phyloP scores from a whole-genome alignment of 2,797 vertebrate species.

The Catostomus latipinnis region DNA sequence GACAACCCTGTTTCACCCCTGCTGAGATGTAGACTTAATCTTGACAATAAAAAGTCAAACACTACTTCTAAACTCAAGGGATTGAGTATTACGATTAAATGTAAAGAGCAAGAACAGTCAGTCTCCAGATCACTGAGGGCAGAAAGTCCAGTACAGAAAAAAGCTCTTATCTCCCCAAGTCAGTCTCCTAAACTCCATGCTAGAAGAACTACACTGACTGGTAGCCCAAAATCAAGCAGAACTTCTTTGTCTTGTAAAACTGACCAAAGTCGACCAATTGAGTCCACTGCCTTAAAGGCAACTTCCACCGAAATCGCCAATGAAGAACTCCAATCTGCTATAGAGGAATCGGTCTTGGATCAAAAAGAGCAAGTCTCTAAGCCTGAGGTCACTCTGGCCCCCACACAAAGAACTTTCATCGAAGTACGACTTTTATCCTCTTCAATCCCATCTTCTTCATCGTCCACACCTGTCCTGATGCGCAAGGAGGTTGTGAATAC shows the following conservation, averaged over 20 bases:
- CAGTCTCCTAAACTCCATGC: conserved; percentile 71
- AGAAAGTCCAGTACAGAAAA: conserved; percentile 69
- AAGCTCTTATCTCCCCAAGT: conserved; percentile 69
- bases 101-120: conserved; percentile 70
- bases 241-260: conserved; percentile 54
- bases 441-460: conserved; percentile 59
- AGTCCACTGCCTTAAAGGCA: conserved; percentile 32
- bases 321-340: conserved; percentile 27
- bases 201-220: conserved; percentile 64
- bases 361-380: conserved; percentile 54
- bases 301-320: conserved; percentile 41
- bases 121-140: conserved; percentile 57
- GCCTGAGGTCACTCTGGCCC: conserved; percentile 64
- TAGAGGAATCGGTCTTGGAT: conserved; percentile 45
- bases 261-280: conserved; percentile 41
- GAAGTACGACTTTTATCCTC: conserved; percentile 80
- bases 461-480: conserved; percentile 59
- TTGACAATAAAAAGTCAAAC: conserved; percentile 74
- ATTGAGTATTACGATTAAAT: conserved; percentile 81
- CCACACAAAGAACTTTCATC: conserved; percentile 79
- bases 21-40: conserved; percentile 69
- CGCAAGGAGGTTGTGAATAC: conserved; percentile 51
- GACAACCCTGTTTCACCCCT: conserved; percentile 69
- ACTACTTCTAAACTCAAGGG: conserved; percentile 81
- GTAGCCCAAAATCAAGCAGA: conserved; percentile 65